Evolutionary conservation across 1,140 invertebrate genomes (phyloP).

Genomic region (Ruditapes philippinarum): DNA sequence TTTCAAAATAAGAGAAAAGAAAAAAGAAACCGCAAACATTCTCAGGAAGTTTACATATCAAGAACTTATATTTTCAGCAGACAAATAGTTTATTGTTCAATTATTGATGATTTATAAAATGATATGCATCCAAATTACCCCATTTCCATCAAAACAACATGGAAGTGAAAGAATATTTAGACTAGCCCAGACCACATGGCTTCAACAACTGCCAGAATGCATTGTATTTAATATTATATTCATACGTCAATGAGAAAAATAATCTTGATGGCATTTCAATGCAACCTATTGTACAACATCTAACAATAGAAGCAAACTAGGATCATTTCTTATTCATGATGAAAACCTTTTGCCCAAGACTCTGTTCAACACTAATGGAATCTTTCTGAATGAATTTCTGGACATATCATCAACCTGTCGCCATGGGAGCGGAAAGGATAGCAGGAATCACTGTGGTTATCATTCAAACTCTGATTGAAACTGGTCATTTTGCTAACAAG

Average conservation of each 20-base stretch:
- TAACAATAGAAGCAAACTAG: neutral
- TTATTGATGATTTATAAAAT: too few species aligned
- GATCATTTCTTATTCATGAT: constrained; percentile 41
- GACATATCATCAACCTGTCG: constrained; percentile 14
- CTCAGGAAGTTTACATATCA: too few species aligned
- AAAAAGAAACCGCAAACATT: too few species aligned
- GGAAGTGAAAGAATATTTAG: too few species aligned
- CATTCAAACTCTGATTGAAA: neutral
- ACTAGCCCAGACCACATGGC: too few species aligned
- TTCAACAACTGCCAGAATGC: too few species aligned
- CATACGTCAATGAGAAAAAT: neutral
- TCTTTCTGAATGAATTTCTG: neutral
- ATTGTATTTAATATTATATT: too few species aligned
- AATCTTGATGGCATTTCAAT: neutral
- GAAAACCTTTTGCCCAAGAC: neutral
- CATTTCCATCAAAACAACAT: too few species aligned
- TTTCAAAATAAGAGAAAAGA: too few species aligned
- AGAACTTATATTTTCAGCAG: too few species aligned
- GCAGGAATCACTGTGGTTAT: neutral
- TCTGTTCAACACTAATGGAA: neutral
- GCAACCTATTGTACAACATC: neutral
- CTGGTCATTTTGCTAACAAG: constrained; percentile 43
- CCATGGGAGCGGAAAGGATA: constrained; percentile 2
- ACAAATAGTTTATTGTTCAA: too few species aligned
- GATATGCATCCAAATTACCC: too few species aligned